Evolutionary conservation across 2,888 invertebrate species (phyloP).

Genomic region (Helobdella robusta): DNA sequence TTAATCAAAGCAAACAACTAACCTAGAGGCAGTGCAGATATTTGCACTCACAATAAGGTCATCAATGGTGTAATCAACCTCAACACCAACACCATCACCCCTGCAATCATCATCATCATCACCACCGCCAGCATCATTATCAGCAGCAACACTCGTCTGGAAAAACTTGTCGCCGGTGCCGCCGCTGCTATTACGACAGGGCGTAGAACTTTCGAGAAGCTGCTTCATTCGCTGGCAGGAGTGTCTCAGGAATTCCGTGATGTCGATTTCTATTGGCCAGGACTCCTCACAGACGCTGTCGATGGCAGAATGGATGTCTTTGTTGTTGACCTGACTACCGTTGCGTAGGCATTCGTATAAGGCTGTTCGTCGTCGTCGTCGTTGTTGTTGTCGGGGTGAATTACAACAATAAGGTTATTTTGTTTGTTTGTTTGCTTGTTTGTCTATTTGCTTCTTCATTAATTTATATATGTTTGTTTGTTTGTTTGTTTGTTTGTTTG

Average conservation of each 20-base stretch:
- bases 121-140: constrained; percentile 37
- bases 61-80: too few relatives aligned
- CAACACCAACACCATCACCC: neutral
- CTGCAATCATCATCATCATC: constrained; percentile 3
- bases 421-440: too few relatives aligned
- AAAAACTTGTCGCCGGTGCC: constrained; percentile 59
- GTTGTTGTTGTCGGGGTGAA: too few relatives aligned
- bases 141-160: constrained; percentile 36
- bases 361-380: too few relatives aligned
- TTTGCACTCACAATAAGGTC: too few relatives aligned
- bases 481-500: too few relatives aligned
- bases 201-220: constrained; percentile 52
- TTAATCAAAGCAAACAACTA: too few relatives aligned
- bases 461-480: too few relatives aligned
- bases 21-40: too few relatives aligned
- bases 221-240: constrained; percentile 51
- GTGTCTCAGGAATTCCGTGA: constrained; percentile 59
- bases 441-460: too few relatives aligned
- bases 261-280: constrained; percentile 59
- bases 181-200: constrained; percentile 56
- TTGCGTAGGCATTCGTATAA: constrained; percentile 56
- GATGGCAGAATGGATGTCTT: constrained; percentile 61
- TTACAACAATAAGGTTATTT: too few relatives aligned
- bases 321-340: constrained; percentile 55
- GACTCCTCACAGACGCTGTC: constrained; percentile 62